Evolutionary conservation across 2,797 vertebrate species (phyloP), one percentile per base, ranked within the genome.

Genomic region (Loris lydekkerianus): DNA sequence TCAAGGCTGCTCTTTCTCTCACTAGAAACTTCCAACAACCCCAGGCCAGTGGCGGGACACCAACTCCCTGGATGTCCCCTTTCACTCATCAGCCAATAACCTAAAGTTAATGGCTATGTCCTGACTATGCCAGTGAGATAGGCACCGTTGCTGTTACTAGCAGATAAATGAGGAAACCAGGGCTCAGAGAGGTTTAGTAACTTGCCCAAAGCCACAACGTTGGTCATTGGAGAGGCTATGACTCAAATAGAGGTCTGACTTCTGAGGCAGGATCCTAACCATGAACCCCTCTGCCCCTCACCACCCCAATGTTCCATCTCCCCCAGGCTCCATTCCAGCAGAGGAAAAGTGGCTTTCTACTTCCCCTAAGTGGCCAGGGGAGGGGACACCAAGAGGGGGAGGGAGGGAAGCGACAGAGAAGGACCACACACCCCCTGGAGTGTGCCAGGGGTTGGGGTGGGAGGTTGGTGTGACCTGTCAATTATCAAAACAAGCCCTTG

Each of bases 141-240:
- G 75, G 31, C 3, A 1, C 9, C 5, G 9, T 4, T 25, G 6
- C 25, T 73, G 58, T 86, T 23, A 29, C 23, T 34, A 23, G 40
- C 7, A 72, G 65, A 75, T 46, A 58, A 40, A 53, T 3, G 61
- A 89, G 46, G 89, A 75, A 94, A 72, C 34, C 21, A 43, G 80
- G 85, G 43, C 34, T 73, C 78, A 70, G 86, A 89, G 58, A 82
- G 31, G 92, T 5, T 94, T 40, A 67, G 31, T 69, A 21, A 94
- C 72, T 43, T 60, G 70, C 23, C 56, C 34, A 56, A 86, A 85
- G 82, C 25, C 82, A 61, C 96, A 72, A 20, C 93, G 75, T 85
- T 34, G 25, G n/a, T 23, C 46, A n/a, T 25, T 8, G n/a, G 31
- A 65, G 69, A 61, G 77, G 40, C 10, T 49, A 21, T 34, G 11